Evolutionary conservation across 2,888 invertebrate species (phyloP).

Genomic region (Acrobeloides nanus): DNA sequence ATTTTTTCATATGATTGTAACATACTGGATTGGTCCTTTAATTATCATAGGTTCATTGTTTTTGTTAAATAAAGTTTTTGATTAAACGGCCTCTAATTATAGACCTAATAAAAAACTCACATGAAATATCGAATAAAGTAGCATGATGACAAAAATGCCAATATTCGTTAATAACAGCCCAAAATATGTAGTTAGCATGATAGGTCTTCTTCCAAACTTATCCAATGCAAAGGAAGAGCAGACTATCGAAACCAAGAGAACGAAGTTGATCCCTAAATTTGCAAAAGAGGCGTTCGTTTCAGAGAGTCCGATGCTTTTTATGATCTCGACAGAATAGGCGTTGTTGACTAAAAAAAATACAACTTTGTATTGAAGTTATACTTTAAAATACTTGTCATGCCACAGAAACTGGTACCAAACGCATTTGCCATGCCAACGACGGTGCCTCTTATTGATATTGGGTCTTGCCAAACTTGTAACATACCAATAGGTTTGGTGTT

Average conservation of each 20-base stretch:
- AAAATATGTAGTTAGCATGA: slow-evolving; percentile 19
- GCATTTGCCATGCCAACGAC: slow-evolving; percentile 23
- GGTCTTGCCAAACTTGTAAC: slow-evolving; percentile 11
- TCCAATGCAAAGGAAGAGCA: slow-evolving; percentile 35
- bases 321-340: slow-evolving; percentile 43
- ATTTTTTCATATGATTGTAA: too few species aligned
- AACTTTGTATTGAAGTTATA: background rate
- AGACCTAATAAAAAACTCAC: too few species aligned
- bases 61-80: too few species aligned
- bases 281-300: slow-evolving; percentile 33
- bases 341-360: slow-evolving; percentile 30
- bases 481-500: slow-evolving; percentile 13
- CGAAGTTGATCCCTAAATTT: slow-evolving; percentile 34
- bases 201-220: slow-evolving; percentile 37
- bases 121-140: slow-evolving; percentile 16
- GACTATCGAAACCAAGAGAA: slow-evolving; percentile 41
- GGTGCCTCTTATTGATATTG: slow-evolving; percentile 17
- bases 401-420: slow-evolving; percentile 42
- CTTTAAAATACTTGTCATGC: slow-evolving; percentile 29
- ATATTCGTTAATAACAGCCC: slow-evolving; percentile 26
- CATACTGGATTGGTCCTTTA: too few species aligned
- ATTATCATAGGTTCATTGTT: too few species aligned
- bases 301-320: slow-evolving; percentile 32
- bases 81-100: too few species aligned
- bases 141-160: slow-evolving; percentile 26